Conservation (phyloP, 2,113 vertebrate species). For the Mormyrus lacerda region DNA sequence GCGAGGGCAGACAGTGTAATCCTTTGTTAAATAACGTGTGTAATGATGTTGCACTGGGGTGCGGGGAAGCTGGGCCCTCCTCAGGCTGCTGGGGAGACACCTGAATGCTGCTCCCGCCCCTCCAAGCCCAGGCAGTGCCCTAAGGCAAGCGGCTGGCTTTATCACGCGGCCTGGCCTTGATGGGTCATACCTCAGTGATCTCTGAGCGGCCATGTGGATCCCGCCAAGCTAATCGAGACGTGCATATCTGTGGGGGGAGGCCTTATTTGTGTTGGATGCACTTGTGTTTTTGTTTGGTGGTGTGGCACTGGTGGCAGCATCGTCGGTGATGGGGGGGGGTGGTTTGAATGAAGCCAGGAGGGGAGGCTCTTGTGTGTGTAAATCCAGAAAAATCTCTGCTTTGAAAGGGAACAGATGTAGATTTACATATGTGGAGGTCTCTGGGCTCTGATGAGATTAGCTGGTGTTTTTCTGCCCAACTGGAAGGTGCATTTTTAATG, state of each 20-base stretch:
- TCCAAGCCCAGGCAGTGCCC: slow-evolving; percentile 42
- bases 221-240: slow-evolving; percentile 55
- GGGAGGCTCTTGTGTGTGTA: slow-evolving; percentile 73
- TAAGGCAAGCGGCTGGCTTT: slow-evolving; percentile 60
- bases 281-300: not conserved
- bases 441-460: slow-evolving; percentile 97
- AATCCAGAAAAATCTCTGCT: slow-evolving; percentile 87
- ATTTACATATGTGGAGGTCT: slow-evolving; percentile 99
- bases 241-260: slow-evolving; percentile 44
- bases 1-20: slow-evolving; percentile 53
- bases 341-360: slow-evolving; percentile 65
- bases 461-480: slow-evolving; percentile 72
- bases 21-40: slow-evolving; percentile 59
- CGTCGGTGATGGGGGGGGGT: slow-evolving; percentile 35
- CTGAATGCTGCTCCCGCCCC: slow-evolving; percentile 40
- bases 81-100: slow-evolving; percentile 51
- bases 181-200: slow-evolving; percentile 71
- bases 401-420: slow-evolving; percentile 98
- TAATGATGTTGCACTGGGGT: slow-evolving; percentile 67
- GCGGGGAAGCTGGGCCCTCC: slow-evolving; percentile 54
- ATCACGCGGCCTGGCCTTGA: slow-evolving; percentile 56
- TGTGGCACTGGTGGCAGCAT: not conserved
- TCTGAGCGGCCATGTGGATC: slow-evolving; percentile 75
- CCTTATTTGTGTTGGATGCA: slow-evolving; percentile 31
- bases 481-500: slow-evolving; percentile 99